Evolutionary conservation across 2,113 vertebrate genomes (phyloP), one percentile per base, ranked within the genome.

Genomic region (Takifugu bimaculatus): DNA sequence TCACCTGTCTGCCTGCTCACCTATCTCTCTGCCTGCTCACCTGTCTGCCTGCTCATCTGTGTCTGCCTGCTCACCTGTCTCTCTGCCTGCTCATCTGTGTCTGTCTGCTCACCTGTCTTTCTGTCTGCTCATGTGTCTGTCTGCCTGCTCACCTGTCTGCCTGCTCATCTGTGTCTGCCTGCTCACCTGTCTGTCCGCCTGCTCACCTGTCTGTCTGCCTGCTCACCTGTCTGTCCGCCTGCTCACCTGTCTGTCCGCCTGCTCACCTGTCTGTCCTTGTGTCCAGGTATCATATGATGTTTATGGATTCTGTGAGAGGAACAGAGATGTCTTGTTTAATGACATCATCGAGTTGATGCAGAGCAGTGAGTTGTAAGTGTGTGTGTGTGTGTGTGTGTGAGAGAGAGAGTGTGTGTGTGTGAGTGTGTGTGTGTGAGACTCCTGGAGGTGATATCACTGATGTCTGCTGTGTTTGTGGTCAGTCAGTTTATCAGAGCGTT

Each of bases 301-400:
- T 51, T 81, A 65, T 3, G 93, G 93, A 1, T 93, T 94, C 75
- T 94, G 93, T 72, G 93, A 94, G 75, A 78, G 93, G 58, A 94
- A 94, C 80, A 83, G 93, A 29, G 93, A 94, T 13, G 93, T 94
- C 1, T 74, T 94, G 35, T 94, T 93, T 26, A 88, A 72, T 7
- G 93, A 94, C 81, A 93, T 94, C 65, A 92, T 94, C 5, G 92
- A 93, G 81, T 81, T 94, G 76, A 93, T 94, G 93, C 92, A 94
- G 81, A 89, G 91, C 90, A 93, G 92, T 47, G 91, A 93, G 74
- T 90, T 91, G 93, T 94, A 64, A 28, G 5, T 52, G 50, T 28
- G 50, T 52, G 50, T 28, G 50, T 52, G 26, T 29, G 13, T 53
- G 51, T 26, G 9, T 3, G 45, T 53, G 53, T 28, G 44, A 49